A percentile compares a stretch with the other conserved stretches of the same genome.
Evolutionary conservation across 2,797 vertebrate species (phyloP).

Genomic region (Pangasius mekongensis): DNA sequence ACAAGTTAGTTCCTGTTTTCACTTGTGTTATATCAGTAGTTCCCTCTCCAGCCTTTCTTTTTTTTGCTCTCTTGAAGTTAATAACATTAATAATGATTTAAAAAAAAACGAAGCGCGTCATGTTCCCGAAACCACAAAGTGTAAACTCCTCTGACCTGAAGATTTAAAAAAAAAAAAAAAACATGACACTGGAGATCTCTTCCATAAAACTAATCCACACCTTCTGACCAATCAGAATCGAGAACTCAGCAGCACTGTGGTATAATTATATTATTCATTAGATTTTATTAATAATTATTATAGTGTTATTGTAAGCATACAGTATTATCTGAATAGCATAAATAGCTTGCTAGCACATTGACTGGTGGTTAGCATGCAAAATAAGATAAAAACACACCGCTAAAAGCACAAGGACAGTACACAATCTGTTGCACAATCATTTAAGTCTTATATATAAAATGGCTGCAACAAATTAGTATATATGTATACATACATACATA

Average conservation of each 20-base stretch:
- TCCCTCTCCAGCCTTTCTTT: background rate
- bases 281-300: background rate
- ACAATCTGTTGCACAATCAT: background rate
- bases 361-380: background rate
- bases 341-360: background rate
- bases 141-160: background rate
- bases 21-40: background rate
- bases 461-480: too few species aligned
- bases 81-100: background rate
- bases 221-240: background rate
- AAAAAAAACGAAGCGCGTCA: background rate
- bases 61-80: background rate
- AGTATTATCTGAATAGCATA: background rate
- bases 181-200: background rate
- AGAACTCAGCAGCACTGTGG: background rate
- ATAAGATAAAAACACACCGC: background rate
- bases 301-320: background rate
- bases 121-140: background rate
- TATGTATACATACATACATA: too few species aligned
- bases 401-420: background rate
- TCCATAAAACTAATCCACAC: background rate
- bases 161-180: background rate
- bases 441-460: background rate
- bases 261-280: background rate
- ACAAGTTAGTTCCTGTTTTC: background rate